Evolutionary conservation across 2,888 invertebrate species (phyloP), one percentile per base, ranked within the genome.

Genomic region (Notodonta dromedarius): DNA sequence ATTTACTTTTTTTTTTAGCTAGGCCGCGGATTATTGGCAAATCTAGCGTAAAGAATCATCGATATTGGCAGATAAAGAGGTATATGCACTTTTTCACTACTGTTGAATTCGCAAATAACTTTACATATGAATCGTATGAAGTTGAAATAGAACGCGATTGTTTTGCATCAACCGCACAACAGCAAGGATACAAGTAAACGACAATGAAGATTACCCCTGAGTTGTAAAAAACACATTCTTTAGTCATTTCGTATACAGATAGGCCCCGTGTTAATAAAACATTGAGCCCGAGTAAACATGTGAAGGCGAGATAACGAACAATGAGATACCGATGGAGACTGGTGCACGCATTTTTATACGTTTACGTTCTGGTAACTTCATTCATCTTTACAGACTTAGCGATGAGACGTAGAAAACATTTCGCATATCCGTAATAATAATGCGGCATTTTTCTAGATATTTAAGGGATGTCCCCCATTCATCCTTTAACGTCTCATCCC

Each of bases 261-360:
- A 79, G 71, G 74, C 78, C 72, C 64, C 70, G 76, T 79, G 83
- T 82, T 84, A 83, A 80, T 84, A 87, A 83, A 86, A 82, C 78
- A 81, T 71, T 76, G 77, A 83, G 85, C 78, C 77, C 79, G 70
- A 64, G 83, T 78, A 87, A 88, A 89, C 86, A 88, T 65, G 56
- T 69, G 78, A 79, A 79, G 76, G 76, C 59, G 64, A 86, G 87
- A 88, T 88, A 88, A 82, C 77, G 70, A 61, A 69, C 64, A 73
- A 74, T 69, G 70, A 76, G 78, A 80, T 79, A 80, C 76, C 60
- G 66, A 48, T 65, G 59, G 58, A 57, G 58, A 63, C 61, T 59
- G 35, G 60, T 61, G 56, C 64, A 58, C 61, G 60, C 58, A 74
- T 66, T 74, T 70, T 65, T 61, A 61, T 57, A 51, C 60, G 61